A percentile compares a stretch with the other conserved stretches of the same genome.
Conservation (phyloP, 2,113 vertebrate species). For the Machaerirhynchus nigripectus region DNA sequence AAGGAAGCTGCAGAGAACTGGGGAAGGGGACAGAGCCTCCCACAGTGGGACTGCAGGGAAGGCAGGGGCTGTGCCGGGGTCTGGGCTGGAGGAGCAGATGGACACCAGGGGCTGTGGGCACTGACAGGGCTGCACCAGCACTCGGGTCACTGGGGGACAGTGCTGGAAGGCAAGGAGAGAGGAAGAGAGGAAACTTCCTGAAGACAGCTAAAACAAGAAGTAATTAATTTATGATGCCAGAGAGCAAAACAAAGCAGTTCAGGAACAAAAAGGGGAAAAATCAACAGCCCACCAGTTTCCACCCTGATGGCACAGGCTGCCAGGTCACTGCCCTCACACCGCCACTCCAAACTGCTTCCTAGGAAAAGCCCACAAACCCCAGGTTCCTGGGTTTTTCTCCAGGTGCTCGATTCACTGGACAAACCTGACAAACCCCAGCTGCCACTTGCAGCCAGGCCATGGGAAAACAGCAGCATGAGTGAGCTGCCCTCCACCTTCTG, state of each 20-base stretch:
- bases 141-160: background rate
- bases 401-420: background rate
- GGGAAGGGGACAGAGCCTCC: background rate
- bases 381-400: background rate
- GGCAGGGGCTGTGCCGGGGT: accelerated
- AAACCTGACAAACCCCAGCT: background rate
- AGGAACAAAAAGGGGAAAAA: background rate
- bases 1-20: background rate
- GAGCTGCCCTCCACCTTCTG: background rate
- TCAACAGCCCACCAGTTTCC: too few species aligned
- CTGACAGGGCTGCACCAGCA: background rate
- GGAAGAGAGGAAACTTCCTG: background rate
- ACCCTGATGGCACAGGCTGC: background rate
- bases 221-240: background rate
- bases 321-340: background rate
- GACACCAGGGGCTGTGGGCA: background rate
- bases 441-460: background rate
- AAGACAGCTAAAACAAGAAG: background rate
- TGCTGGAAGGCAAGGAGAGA: background rate
- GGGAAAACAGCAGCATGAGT: background rate
- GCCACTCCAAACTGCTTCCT: too few species aligned
- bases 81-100: background rate
- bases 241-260: background rate
- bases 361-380: background rate
- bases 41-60: background rate